phyloP scores from a whole-genome alignment of 2,888 invertebrate genomes.

The Reticulitermes lucifugus region DNA sequence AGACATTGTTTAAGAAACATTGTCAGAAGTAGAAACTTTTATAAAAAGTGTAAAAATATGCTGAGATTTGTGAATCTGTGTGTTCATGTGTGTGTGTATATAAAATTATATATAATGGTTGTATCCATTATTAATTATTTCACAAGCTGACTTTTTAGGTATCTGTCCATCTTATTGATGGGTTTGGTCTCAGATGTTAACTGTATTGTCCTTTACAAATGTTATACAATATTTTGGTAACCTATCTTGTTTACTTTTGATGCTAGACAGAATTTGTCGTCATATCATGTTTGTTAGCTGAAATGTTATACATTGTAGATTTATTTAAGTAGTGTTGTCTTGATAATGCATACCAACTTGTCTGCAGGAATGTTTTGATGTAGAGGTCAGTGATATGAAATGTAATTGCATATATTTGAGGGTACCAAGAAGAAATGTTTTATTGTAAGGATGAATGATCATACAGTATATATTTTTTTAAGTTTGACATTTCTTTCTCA shows the following conservation, averaged over 20 bases:
- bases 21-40: constrained; percentile 1
- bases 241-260: neutral
- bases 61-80: neutral
- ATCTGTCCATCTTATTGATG: neutral
- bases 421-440: neutral
- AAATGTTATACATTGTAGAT: neutral
- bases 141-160: neutral
- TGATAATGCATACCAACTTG: neutral
- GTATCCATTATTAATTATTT: neutral
- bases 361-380: neutral
- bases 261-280: neutral
- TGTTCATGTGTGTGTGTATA: neutral
- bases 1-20: neutral
- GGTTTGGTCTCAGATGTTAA: neutral
- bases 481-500: neutral
- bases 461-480: neutral
- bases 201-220: neutral
- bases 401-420: neutral
- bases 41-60: neutral
- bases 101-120: neutral
- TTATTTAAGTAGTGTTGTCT: neutral
- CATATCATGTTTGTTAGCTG: neutral
- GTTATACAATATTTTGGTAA: constrained; percentile 24
- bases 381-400: neutral
- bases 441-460: neutral